Base-by-base conservation (phyloP, 1,140 invertebrate species). In the Wiebesia pumilae region DNA sequence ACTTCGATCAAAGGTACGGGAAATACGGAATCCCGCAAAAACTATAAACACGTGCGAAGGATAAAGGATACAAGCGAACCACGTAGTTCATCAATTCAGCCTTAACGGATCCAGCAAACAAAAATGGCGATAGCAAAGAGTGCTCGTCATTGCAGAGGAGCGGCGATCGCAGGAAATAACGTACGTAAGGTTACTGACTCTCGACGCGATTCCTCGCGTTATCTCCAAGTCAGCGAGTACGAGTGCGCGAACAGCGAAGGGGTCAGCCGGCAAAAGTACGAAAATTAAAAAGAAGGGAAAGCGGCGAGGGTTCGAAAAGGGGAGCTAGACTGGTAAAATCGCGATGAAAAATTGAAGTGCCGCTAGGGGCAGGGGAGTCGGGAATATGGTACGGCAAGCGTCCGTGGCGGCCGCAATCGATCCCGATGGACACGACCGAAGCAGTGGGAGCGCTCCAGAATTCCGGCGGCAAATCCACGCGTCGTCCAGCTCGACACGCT, bases 391-490 rank as follows among this genome's bases (percentile, higher is more conserved):
- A n/a, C n/a, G n/a, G n/a, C n/a, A n/a, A 75, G 67, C 0, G 16
- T 30, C 58, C 14, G 65, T 27, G 12, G 30, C 47, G 9, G 1
- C 21, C 19, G 73, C 77, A 77, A 86, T 86, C 84, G 79, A 88
- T 86, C 80, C 82, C 65, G 81, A 86, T 83, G 80, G 71, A 77
- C 82, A 47, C 47, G 71, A 40, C 24, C 69, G 77, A 47, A 54
- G 40, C 40, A 4, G 27, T 24, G 43, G 21, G 33, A 43, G 40
- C 47, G 78, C 38, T 79, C 83, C 75, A 51, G 73, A 77, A 51
- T 67, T 78, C 83, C 81, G 83, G 24, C 87, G 78, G 83, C 84
- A 90, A 90, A 90, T 90, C 90, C 90, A 87, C 73, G 75, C 73
- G 80, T 47, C 87, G 88, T 62, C 79, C 85, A 24, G 51, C 69